Evolutionary conservation across 2,888 invertebrate genomes (phyloP).

Genomic region (Morpho deidamia): DNA sequence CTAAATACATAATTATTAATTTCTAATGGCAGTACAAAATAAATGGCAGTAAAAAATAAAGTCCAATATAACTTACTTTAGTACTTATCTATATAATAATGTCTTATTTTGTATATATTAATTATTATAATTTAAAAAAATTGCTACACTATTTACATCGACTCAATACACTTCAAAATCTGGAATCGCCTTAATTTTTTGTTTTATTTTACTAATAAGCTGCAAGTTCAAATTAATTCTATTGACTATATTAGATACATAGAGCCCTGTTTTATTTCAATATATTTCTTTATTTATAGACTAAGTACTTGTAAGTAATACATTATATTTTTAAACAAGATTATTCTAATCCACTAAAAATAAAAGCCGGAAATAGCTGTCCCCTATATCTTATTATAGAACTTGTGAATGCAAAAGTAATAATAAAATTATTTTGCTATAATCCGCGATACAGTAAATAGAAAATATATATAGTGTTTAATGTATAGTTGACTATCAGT

Average conservation of each 20-base stretch:
- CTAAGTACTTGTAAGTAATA: neutral
- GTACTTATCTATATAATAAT: neutral
- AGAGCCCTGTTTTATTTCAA: neutral
- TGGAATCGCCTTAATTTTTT: neutral
- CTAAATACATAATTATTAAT: too few species aligned
- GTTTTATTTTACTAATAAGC: neutral
- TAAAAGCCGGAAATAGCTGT: neutral
- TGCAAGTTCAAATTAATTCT: neutral
- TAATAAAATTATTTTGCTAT: too few species aligned
- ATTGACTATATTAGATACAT: neutral
- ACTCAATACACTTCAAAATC: too few species aligned
- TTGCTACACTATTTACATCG: too few species aligned
- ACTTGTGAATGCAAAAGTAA: too few species aligned
- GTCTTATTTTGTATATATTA: neutral
- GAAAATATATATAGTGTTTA: too few species aligned
- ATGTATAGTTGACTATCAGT: too few species aligned
- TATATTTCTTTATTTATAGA: neutral
- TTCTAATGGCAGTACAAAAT: conserved; percentile 6
- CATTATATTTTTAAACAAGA: neutral
- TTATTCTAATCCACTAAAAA: too few species aligned
- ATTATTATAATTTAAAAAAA: neutral
- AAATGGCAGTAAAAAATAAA: conserved; percentile 4
- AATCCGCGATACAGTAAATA: too few species aligned
- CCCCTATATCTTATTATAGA: too few species aligned
- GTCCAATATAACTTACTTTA: neutral